These are phyloP conservation scores for Diploptera punctata DNA, from an alignment of 2,888 invertebrate species.

Conservation along the genomic window DNA sequence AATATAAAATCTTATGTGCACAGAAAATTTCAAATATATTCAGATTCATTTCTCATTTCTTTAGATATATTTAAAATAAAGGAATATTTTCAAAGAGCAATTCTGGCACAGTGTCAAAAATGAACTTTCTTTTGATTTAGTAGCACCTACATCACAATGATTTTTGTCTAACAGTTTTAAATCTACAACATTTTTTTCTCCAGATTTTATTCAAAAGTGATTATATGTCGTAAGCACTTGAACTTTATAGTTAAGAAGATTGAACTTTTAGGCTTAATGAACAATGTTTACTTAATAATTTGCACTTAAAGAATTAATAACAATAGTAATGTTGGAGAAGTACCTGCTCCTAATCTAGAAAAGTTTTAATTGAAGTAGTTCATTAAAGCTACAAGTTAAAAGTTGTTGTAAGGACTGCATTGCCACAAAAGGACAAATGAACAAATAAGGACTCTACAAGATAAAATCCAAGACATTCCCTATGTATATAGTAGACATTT, in stretches of 20 bases:
- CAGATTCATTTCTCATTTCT: background rate
- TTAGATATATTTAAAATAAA: slow-evolving; percentile 13
- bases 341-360: slow-evolving; percentile 21
- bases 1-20: slow-evolving; percentile 9
- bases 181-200: slow-evolving; percentile 17
- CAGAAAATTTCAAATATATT: background rate
- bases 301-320: slow-evolving; percentile 31
- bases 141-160: slow-evolving; percentile 27
- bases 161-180: slow-evolving; percentile 17
- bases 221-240: slow-evolving; percentile 26
- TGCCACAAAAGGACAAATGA: background rate
- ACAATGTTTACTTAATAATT: slow-evolving; percentile 14
- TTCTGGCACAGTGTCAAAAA: no score
- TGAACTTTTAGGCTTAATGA: slow-evolving; percentile 35
- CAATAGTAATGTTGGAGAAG: slow-evolving; percentile 14
- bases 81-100: background rate
- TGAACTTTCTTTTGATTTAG: slow-evolving; percentile 13
- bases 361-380: slow-evolving; percentile 9
- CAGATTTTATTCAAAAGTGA: slow-evolving; percentile 15
- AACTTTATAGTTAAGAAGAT: slow-evolving; percentile 28
- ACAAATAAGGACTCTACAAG: slow-evolving; percentile 1
- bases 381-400: slow-evolving; percentile 18
- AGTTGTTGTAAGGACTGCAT: slow-evolving; percentile 1
- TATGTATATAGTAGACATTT: slow-evolving; percentile 10
- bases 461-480: slow-evolving; percentile 12